Evolutionary conservation across 1,140 invertebrate genomes (phyloP).

Genomic region (Drosophila tani): DNA sequence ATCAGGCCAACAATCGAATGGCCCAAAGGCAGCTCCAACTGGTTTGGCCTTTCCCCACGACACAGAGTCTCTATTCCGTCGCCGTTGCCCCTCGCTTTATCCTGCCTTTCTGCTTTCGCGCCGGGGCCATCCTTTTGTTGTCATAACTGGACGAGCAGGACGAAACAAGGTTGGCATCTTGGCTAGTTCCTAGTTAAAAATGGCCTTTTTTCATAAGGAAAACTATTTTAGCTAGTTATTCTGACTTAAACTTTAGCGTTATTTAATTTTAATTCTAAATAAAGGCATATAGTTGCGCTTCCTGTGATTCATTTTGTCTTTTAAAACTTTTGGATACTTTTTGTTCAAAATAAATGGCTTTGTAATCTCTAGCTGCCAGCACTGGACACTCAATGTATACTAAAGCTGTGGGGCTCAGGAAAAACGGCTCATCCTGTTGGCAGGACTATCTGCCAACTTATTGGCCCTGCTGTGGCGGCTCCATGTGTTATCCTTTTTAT

Average conservation of each 20-base stretch:
- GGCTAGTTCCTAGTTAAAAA: not conserved
- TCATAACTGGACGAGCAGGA: constrained; percentile 48
- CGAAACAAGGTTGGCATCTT: constrained; percentile 5
- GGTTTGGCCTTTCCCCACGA: constrained; percentile 35
- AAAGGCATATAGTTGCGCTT: not conserved
- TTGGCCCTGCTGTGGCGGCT: constrained; percentile 38
- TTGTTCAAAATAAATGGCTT: not conserved
- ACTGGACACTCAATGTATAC: constrained; percentile 2
- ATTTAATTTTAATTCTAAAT: not conserved
- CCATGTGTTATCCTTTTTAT: constrained; percentile 58
- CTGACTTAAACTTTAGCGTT: too few species aligned
- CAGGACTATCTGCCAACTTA: constrained; percentile 35
- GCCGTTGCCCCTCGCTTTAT: not conserved
- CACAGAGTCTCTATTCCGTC: constrained; percentile 1
- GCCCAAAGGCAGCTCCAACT: constrained; percentile 37
- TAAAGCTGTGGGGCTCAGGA: constrained; percentile 9
- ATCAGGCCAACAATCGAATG: constrained; percentile 64
- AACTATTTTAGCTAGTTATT: not conserved
- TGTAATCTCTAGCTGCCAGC: not conserved
- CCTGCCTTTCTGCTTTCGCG: constrained; percentile 38
- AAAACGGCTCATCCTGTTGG: constrained; percentile 29
- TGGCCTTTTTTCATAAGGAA: not conserved
- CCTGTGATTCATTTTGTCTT: too few species aligned
- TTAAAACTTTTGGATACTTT: not conserved
- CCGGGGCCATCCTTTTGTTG: constrained; percentile 47